Conservation (phyloP, 2,113 vertebrate species). For the Coptodon rendalli region DNA sequence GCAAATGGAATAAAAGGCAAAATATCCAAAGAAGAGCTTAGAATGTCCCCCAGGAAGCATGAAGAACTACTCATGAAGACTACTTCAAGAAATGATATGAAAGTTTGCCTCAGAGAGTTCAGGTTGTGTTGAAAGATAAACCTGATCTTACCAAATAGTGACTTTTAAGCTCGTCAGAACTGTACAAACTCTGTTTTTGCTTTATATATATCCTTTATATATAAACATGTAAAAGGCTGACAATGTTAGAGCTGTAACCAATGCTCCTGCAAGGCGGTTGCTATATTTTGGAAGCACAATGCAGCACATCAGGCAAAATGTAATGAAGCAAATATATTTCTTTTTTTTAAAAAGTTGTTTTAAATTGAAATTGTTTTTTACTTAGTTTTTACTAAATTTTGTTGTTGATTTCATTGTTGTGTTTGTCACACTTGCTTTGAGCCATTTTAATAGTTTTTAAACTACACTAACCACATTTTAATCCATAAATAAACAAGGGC, state of each 20-base stretch:
- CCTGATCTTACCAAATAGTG: neutral
- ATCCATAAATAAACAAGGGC: neutral
- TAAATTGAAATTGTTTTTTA: neutral
- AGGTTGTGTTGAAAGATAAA: neutral
- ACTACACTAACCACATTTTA: neutral
- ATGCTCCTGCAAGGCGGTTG: neutral
- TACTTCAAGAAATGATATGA: neutral
- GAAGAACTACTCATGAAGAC: neutral
- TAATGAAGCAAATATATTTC: neutral
- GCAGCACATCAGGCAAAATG: neutral
- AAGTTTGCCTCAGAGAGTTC: neutral
- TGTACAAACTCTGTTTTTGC: neutral
- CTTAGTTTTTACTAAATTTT: neutral
- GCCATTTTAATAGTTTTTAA: neutral
- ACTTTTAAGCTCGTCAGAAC: neutral
- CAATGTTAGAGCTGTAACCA: neutral
- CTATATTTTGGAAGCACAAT: neutral
- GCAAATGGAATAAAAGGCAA: neutral
- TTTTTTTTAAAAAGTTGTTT: neutral
- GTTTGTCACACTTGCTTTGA: neutral
- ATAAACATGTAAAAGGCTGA: neutral
- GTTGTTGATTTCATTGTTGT: neutral
- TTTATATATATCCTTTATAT: neutral
- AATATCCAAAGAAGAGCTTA: fast-evolving
- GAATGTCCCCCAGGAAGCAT: neutral